Base-by-base conservation (phyloP, 2,888 invertebrate species). In the Drosophila flavopinicola region DNA sequence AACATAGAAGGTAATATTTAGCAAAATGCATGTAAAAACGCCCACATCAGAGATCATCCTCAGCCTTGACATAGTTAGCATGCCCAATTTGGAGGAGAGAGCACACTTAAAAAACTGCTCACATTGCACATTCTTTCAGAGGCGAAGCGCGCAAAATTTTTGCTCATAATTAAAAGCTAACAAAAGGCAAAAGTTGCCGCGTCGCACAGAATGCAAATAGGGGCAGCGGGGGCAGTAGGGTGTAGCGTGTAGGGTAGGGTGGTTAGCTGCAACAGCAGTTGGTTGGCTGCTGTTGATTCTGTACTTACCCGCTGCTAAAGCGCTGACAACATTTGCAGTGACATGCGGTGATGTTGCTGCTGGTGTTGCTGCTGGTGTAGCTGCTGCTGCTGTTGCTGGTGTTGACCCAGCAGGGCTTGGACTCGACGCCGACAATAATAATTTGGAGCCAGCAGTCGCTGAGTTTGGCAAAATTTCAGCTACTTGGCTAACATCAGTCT, bases 161-260 rank as follows among this genome's bases (percentile, higher is more conserved):
- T 70, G 58, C 66, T 75, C 73, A 82, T 87, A 88, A 88, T 88
- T 88, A 88, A 89, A 88, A 89, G 85, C 87, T 85, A 85, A 87
- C 89, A 85, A 85, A 78, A 78, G 75, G 59, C 66, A 75, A 76
- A 72, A 72, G 54, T 63, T 71, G 69, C 63, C 56, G 56, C 63
- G 56, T 48, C 56, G 67, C 20, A 20, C 44, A 9, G 11, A 44
- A 20, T 6, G 30, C 33, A 49, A 52, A 60, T 49, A 35, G 48
- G 47, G 56, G 51, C 37, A 20, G 24, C 24, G 24, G 6, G 7
- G 37, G 4, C 7, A 0, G 20, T 20, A 20, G n/a, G 6, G 6
- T 29, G 10, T 5, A 1, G 1, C 30, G 15, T 25, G 24, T 15
- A 15, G 6, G 10, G 15, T 42, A 27, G 41, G 25, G 11, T 47